Base-by-base conservation (phyloP, 2,888 invertebrate species). In the Acanthosepion esculentum region DNA sequence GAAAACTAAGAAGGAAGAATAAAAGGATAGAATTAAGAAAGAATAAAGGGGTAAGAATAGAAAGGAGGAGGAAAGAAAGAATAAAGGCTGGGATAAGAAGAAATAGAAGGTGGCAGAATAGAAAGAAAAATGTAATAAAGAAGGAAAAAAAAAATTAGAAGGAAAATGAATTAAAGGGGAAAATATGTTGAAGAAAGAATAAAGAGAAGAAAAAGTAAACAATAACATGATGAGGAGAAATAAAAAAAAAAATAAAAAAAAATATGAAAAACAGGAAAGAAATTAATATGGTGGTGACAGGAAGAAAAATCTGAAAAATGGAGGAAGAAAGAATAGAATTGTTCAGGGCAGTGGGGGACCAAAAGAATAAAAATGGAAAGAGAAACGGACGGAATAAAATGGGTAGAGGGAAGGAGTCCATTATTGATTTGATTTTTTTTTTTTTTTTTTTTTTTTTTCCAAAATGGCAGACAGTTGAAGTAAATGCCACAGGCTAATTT, bases 391-490 rank as follows among this genome's bases (percentile, higher is more conserved):
- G 20, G 26, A 26, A 23, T 20, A 2, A 59, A 59, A 23, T 20
- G 20, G 59, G 12, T 59, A 15, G 6, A 64, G 26, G 29, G 26
- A 29, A 78, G 2, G 78, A 78, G n/a, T 78, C 78, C 78, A 78
- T 78, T 78, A 78, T 78, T 78, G 78, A 78, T 78, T 78, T n/a
- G 6, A 15, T 6, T 41, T 41, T 41, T 41, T 41, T 29, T 29
- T 10, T n/a, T n/a, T 6, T 41, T 41, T 41, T 41, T 41, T 29
- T 29, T 10, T n/a, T n/a, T n/a, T n/a, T 78, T 8, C 78, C 78
- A n/a, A n/a, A 78, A 78, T 78, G 78, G 78, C 78, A n/a, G 78
- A 78, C 78, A 78, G 78, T 78, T n/a, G 78, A 78, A 78, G 78
- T 78, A 78, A 78, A 78, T n/a, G 78, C 78, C 78, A 78, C 78